These are phyloP conservation scores for Harpegnathos saltator DNA, from an alignment of 1,140 invertebrate species.

Conservation along the genomic window DNA sequence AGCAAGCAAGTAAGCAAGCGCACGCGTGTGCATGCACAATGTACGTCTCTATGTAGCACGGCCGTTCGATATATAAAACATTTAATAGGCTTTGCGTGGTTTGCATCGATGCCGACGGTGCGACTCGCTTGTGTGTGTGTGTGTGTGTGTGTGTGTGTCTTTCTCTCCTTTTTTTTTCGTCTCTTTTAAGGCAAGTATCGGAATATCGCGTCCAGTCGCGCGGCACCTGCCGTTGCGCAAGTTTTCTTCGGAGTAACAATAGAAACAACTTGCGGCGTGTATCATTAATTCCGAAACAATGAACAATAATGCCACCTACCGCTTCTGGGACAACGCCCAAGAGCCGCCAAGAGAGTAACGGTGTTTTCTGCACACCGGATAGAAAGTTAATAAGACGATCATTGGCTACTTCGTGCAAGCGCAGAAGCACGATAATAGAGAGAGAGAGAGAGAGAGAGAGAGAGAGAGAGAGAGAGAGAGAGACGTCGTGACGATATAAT, in stretches of 20 bases:
- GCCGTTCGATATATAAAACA: constrained; percentile 10
- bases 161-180: constrained; percentile 20
- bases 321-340: constrained; percentile 22
- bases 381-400: constrained; percentile 39
- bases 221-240: constrained; percentile 41
- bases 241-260: constrained; percentile 48
- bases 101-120: constrained; percentile 19
- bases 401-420: not conserved
- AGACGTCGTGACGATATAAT: too few species aligned
- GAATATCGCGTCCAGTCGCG: not conserved
- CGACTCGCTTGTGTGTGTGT: too few species aligned
- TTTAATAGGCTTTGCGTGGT: constrained; percentile 33
- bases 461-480: too few species aligned
- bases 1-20: not conserved
- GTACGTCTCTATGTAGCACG: not conserved
- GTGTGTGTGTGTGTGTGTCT: too few species aligned
- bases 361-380: constrained; percentile 3
- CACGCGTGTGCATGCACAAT: too few species aligned
- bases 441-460: too few species aligned
- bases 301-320: constrained; percentile 47
- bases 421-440: not conserved
- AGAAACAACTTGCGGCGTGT: constrained; percentile 44
- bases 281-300: constrained; percentile 52
- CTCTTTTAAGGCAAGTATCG: constrained; percentile 2
- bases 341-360: constrained; percentile 13